These are phyloP conservation scores for Ramazzottius varieornatus DNA, from an alignment of 2,888 invertebrate genomes.

Conservation along the genomic window DNA sequence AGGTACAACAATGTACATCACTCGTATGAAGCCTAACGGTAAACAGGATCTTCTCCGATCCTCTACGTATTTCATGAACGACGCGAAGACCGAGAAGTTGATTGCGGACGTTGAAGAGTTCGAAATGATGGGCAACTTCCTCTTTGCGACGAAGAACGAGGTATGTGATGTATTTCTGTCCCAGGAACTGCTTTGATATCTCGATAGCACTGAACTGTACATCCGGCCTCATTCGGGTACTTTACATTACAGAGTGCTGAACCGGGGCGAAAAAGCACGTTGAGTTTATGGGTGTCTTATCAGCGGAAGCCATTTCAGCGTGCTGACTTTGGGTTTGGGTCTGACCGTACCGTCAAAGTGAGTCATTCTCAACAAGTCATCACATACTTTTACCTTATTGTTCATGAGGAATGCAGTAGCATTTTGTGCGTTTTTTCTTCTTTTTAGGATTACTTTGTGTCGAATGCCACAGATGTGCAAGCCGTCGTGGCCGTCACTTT, in stretches of 20 bases:
- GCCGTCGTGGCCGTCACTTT: not conserved
- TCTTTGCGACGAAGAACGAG: slow-evolving; percentile 50
- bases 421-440: no score
- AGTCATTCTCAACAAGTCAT: no score
- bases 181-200: no score
- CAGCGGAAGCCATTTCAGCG: not conserved
- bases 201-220: not conserved
- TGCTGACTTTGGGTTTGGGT: not conserved
- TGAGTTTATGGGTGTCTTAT: not conserved
- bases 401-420: no score
- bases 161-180: no score
- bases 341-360: slow-evolving; percentile 6
- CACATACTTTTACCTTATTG: no score
- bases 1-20: not conserved
- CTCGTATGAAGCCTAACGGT: not conserved
- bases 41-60: not conserved
- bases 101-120: slow-evolving; percentile 49
- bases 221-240: not conserved
- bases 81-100: slow-evolving; percentile 24
- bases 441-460: slow-evolving; percentile 9
- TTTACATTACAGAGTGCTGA: no score
- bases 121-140: slow-evolving; percentile 50
- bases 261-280: not conserved
- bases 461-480: not conserved
- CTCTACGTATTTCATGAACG: not conserved